Base-by-base conservation (phyloP, 2,113 vertebrate genomes). In the Tamias sibiricus region DNA sequence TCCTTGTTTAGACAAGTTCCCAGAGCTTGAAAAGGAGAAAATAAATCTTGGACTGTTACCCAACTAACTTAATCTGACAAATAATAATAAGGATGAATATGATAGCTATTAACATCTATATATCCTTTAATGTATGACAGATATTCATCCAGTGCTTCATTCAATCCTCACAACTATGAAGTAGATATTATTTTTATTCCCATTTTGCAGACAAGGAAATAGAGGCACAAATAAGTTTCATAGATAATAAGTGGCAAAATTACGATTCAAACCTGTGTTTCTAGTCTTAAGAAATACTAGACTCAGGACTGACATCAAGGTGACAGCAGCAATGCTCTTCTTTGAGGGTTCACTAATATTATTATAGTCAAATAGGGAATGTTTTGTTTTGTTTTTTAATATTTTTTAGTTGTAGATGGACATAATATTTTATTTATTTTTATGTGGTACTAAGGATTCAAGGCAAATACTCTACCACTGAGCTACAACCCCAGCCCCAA, bases 31-130 rank as follows among this genome's bases (percentile, higher is more conserved):
- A 49, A 32, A 94, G 22, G 47, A 86, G n/a, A 92, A 93, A 96
- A 90, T 47, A 28, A 71, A 79, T 75, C 86, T 57, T 86, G 47
- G 95, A 87, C 74, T 8, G 37, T 90, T 93, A 97, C 37, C 47
- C 76, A 91, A 81, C 12, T 83, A 90, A 75, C 19, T 69, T 69
- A 87, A 54, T 66, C 80, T 83, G 37, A 37, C 59, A 90, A 93
- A 90, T 68, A 90, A 49, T 44, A 2, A 95, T 49, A 90, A 42
- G 22, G 42, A 49, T 32, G 26, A 77, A 68, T 71, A 49, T 32
- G 22, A 69, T 12, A 79, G 66, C 52, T 40, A 22, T 74, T 44
- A 30, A 77, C 26, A 90, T 17, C n/a, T 71, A 75, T 3, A 81
- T 19, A 62, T 74, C 47, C 9, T 85, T 86, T 80, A 68, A 81